These are phyloP conservation scores for Ericerus pela DNA, from an alignment of 1,140 invertebrate genomes.

Conservation along the genomic window DNA sequence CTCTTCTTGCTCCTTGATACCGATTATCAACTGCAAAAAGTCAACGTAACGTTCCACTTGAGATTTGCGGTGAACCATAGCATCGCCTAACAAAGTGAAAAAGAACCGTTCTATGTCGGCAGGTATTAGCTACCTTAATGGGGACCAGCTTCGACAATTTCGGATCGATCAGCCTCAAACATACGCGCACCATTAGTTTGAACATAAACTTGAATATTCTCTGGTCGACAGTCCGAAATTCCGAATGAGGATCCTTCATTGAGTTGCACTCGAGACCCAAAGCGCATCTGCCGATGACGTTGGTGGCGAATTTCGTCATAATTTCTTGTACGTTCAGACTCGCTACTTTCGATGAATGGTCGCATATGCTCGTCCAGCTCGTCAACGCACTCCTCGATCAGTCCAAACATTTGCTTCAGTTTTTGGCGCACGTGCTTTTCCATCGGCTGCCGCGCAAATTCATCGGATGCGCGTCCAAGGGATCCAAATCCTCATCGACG, in stretches of 20 bases:
- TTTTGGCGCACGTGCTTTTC: conserved; percentile 31
- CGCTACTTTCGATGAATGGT: not conserved
- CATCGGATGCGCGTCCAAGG: conserved; percentile 21
- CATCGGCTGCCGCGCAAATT: conserved; percentile 25
- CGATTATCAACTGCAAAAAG: conserved; percentile 24
- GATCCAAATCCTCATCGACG: conserved; percentile 20
- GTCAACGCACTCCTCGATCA: not conserved
- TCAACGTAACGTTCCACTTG: conserved; percentile 24
- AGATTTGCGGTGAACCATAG: conserved; percentile 22
- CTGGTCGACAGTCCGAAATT: conserved; percentile 33
- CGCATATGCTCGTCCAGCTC: not conserved
- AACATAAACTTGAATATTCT: not conserved
- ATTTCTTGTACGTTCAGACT: not conserved
- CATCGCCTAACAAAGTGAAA: conserved; percentile 14
- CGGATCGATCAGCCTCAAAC: not conserved
- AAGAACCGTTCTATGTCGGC: not conserved
- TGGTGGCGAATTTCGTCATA: conserved; percentile 18
- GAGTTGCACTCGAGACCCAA: conserved; percentile 25
- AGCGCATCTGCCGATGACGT: conserved; percentile 24
- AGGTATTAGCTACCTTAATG: not conserved
- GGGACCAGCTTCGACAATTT: not conserved
- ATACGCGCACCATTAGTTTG: not conserved
- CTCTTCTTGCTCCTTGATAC: conserved; percentile 3
- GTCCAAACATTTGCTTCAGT: conserved; percentile 37
- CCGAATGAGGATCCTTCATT: conserved; percentile 35